phyloP scores from a whole-genome alignment of 2,888 invertebrate genomes.

The Trichacis sp. region DNA sequence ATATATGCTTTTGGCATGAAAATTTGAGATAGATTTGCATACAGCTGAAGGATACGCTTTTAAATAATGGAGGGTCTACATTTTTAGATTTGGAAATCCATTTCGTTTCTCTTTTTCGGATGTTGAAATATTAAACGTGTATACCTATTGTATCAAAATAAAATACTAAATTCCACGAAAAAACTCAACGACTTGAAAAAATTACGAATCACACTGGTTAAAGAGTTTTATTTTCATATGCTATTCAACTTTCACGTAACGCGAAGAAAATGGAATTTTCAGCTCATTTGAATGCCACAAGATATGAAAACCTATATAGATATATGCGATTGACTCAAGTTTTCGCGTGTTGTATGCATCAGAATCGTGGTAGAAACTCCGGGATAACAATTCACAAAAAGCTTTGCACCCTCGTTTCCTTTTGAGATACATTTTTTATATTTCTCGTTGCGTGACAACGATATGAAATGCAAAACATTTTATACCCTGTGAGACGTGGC shows the following conservation, averaged over 20 bases:
- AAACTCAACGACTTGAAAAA: too few relatives aligned
- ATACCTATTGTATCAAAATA: too few relatives aligned
- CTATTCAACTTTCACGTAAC: constrained; percentile 3
- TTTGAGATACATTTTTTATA: background rate
- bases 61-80: background rate
- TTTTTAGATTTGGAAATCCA: too few relatives aligned
- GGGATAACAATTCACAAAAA: background rate
- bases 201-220: too few relatives aligned
- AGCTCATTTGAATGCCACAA: constrained; percentile 16
- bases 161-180: too few relatives aligned
- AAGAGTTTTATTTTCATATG: too few relatives aligned
- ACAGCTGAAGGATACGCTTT: background rate
- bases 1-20: background rate
- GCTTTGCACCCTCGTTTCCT: too few relatives aligned
- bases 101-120: too few relatives aligned
- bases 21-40: background rate
- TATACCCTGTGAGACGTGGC: too few relatives aligned
- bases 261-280: constrained; percentile 13
- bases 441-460: background rate
- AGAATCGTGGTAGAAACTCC: too few relatives aligned
- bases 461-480: background rate
- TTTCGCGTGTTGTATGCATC: too few relatives aligned
- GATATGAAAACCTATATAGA: constrained; percentile 7
- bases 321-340: background rate
- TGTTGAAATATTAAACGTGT: too few relatives aligned